Conservation (phyloP, 2,888 invertebrate species). For the Horisme vitalbata region DNA sequence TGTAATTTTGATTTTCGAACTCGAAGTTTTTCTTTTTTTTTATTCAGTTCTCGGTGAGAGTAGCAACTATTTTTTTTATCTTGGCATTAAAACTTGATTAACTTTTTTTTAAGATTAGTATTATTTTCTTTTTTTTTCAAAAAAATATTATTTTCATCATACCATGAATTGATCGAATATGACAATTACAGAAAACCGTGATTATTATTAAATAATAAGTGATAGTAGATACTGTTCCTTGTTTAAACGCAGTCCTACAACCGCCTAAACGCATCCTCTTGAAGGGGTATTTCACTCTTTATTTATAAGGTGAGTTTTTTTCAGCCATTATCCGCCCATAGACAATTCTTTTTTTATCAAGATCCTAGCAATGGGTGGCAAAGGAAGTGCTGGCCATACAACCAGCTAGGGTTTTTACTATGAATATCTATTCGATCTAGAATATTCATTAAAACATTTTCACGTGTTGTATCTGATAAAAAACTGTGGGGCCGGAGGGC, state of each 20-base stretch:
- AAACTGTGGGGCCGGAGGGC: slow-evolving; percentile 60
- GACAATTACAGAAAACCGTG: no score
- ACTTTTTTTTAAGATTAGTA: neutral
- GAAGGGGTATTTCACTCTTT: slow-evolving; percentile 63
- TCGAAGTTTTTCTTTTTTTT: slow-evolving; percentile 17
- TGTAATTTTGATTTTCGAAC: slow-evolving; percentile 3
- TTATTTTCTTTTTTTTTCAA: slow-evolving; percentile 1
- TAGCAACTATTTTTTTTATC: neutral
- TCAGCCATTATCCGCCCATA: slow-evolving; percentile 24
- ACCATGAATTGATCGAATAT: no score
- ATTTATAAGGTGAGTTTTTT: slow-evolving; percentile 52
- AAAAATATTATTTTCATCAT: no score
- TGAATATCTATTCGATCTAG: slow-evolving; percentile 68
- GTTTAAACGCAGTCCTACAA: slow-evolving; percentile 28
- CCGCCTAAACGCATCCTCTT: slow-evolving; percentile 45
- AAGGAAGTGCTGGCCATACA: slow-evolving; percentile 46
- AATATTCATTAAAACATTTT: slow-evolving; percentile 64
- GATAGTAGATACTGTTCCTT: no score
- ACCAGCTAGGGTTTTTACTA: slow-evolving; percentile 48
- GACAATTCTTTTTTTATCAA: slow-evolving; percentile 23
- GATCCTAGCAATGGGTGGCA: slow-evolving; percentile 55
- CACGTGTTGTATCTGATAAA: slow-evolving; percentile 67
- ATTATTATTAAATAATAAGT: no score
- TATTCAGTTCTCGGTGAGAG: no score
- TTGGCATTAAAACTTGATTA: neutral